phyloP scores from a whole-genome alignment of 2,888 invertebrate species.

The Lapara coniferarum region DNA sequence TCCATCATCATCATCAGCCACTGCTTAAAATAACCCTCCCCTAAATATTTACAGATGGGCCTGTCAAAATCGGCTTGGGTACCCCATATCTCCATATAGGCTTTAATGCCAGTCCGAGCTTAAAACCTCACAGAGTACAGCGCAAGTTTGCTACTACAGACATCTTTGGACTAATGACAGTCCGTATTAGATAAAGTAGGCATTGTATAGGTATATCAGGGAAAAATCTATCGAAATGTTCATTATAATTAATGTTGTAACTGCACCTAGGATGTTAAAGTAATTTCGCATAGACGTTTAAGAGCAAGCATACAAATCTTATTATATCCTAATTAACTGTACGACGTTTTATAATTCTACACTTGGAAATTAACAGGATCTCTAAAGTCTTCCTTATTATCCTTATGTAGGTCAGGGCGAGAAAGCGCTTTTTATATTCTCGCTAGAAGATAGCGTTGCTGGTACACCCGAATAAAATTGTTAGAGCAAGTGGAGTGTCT shows the following conservation, averaged over 20 bases:
- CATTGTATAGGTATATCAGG: neutral
- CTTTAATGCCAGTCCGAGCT: too few species aligned
- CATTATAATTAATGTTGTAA: neutral
- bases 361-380: slow-evolving; percentile 17
- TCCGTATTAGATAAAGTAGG: too few species aligned
- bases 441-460: neutral
- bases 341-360: slow-evolving; percentile 15
- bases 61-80: too few species aligned
- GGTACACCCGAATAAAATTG: slow-evolving; percentile 1
- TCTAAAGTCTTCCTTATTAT: slow-evolving; percentile 21
- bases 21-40: too few species aligned
- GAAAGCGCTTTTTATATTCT: slow-evolving; percentile 7
- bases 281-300: neutral
- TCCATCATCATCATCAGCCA: too few species aligned
- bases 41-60: too few species aligned
- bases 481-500: neutral
- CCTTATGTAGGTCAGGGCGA: slow-evolving; percentile 18
- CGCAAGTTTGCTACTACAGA: too few species aligned
- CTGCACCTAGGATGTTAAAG: neutral
- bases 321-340: slow-evolving; percentile 14
- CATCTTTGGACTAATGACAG: too few species aligned
- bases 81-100: too few species aligned
- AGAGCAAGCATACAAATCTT: slow-evolving; percentile 11
- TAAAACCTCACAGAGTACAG: too few species aligned
- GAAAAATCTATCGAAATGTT: neutral